Base-by-base conservation (phyloP, 2,888 invertebrate species). In the Limulus polyphemus region DNA sequence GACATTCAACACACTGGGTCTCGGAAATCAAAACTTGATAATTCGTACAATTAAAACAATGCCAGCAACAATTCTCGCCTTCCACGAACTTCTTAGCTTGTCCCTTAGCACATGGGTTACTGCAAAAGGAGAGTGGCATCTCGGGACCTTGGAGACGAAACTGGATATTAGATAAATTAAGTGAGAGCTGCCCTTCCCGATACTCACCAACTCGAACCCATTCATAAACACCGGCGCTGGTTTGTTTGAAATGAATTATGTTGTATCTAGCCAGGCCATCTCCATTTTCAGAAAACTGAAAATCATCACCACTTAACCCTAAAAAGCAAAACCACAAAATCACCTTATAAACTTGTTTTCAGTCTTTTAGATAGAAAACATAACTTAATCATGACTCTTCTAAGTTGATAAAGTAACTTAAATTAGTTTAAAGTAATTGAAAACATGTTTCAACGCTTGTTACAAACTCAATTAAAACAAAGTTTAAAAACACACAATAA, bases 211-310 rank as follows among this genome's bases (percentile, higher is more conserved):
- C 90, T 67, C 86, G 83, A 51, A 90, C 82, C 92, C 93, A 93
- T 66, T 84, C 82, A 77, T 87, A 91, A 67, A 82, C 81, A 0
- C 86, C 88, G 0, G 80, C 80, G 1, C 83, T 78, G 3, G 62
- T 58, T 74, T 90, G 90, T 75, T 92, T 90, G 81, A 94, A 97
- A 77, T 95, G 94, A 65, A 95, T 86, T 70, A 97, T 94, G 75
- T 93, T 90, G 80, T 97, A 97, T 54, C 94, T 82, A 0, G 94
- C 91, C 0, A 94, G 94, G 0, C 94, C 94, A 72, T 95, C 95
- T 0, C 94, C 93, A 71, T 90, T 88, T 63, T 79, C 81, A 75
- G 93, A 90, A 76, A 97, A 97, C 70, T 84, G 86, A 78, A 95
- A 95, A 73, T 85, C 82, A 75, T 93, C 91, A 0, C 89, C 89